Evolutionary conservation across 1,140 invertebrate species (phyloP), one percentile per base, ranked within the genome.

Genomic region (Gryllus bimaculatus): DNA sequence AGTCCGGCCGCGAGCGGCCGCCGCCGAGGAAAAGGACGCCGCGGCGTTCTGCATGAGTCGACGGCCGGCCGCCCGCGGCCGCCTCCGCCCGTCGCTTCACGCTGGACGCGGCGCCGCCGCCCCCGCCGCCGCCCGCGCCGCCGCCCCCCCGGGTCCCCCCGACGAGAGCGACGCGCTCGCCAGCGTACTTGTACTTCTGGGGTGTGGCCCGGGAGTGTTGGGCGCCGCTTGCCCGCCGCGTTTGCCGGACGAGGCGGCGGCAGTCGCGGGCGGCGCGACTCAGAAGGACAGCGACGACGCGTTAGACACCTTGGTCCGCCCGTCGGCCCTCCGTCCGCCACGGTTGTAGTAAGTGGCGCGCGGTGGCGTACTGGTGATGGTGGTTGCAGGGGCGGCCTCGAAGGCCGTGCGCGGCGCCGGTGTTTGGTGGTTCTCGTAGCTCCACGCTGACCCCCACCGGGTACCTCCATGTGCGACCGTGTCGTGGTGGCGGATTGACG

Each of bases 261-360:
- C 89, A 1, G 89, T 88, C 47, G 92, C 26, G 39, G 20, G 76
- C 76, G 21, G 21, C 26, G 76, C 21, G 76, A 39, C 93, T 91
- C 93, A 94, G 83, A 93, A 93, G 73, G 90, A 90, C n/a, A 92
- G 84, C 13, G 84, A 10, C 0, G 87, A 80, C 2, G 90, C 87
- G 80, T 91, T 89, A 80, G 89, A 87, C 13, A 81, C 79, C 7
- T 78, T 47, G 21, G 20, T 20, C 12, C 39, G 7, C 73, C 39
- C 78, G 18, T n/a, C 73, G 90, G 54, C 90, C 90, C 83, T 93
- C 26, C 26, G 26, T 39, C 26, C 26, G 26, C 26, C 26, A 39
- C n/a, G 88, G 83, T 94, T 94, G 87, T 94, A 94, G 84, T 94
- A 94, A 18, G 92, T 93, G 39, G 92, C n/a, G 92, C 20, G 89